These are phyloP conservation scores for Heliornis fulica DNA, from an alignment of 2,113 vertebrate genomes.

Conservation along the genomic window DNA sequence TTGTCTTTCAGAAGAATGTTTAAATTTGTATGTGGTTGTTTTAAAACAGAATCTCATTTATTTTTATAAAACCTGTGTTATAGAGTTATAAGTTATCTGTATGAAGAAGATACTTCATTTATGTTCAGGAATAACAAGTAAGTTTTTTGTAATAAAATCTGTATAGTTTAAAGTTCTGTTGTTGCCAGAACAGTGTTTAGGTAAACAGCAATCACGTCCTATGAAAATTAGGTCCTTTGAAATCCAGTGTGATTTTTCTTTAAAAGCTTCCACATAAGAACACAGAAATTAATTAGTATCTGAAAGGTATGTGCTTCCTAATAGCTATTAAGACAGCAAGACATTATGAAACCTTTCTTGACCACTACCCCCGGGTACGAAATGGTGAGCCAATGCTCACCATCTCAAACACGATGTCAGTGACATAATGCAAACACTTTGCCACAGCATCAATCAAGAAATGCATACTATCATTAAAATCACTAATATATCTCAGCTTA, in stretches of 20 bases:
- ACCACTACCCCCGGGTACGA: accelerated
- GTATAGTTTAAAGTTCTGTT: not conserved
- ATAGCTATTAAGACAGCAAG: not conserved
- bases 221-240: not conserved
- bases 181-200: not conserved
- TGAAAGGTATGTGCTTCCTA: not conserved
- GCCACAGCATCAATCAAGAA: not conserved
- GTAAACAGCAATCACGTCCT: no score
- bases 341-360: not conserved
- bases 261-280: not conserved
- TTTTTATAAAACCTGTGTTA: not conserved
- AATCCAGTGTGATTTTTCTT: not conserved
- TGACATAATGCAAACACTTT: not conserved
- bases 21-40: not conserved
- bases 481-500: not conserved
- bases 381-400: not conserved
- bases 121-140: not conserved
- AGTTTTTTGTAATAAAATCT: not conserved
- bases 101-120: not conserved
- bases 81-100: not conserved
- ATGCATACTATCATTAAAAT: not conserved
- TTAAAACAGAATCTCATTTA: not conserved
- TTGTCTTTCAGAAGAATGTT: not conserved
- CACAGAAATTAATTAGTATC: not conserved
- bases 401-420: not conserved